Base-by-base conservation (phyloP, 2,888 invertebrate genomes). In the Torymus auratus region DNA sequence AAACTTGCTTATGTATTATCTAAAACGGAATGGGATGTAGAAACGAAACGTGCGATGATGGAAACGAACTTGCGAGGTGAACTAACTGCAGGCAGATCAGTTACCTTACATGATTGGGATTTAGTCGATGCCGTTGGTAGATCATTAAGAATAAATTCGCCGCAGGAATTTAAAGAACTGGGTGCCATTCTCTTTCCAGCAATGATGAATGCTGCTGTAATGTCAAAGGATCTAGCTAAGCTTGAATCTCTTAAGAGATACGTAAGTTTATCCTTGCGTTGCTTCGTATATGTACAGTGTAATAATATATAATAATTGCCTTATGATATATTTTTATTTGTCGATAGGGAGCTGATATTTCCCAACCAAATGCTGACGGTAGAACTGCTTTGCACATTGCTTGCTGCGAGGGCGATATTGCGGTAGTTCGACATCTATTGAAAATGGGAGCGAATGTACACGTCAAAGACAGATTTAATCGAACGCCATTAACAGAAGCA, bases 1-100 rank as follows among this genome's bases (percentile, higher is more conserved):
- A 99, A 99, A 90, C 92, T 99, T 1, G 94, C 96, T 0, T 99
- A 98, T 87, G 96, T 99, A 0, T 91, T 99, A 28, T 95, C 96
- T 0, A 96, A 97, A 88, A 92, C 92, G 5, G 94, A 95, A 68
- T 94, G 95, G 91, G 92, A 92, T 67, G 91, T 93, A 64, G 91
- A 94, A 50, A 92, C 93, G 72, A 96, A 96, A 87, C 93, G 94
- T 62, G 92, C 93, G 94, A 95, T 96, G 94, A 94, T 97, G 93
- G 92, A 93, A 83, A 93, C 93, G 0, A 96, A 95, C 88, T 92
- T 97, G 53, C 93, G 97, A 68, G 97, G 97, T 0, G 97, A 97
- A 90, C 89, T 97, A 84, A 96, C 96, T 0, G 89, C 92, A 0
- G 77, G 92, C 87, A 85, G 87, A 67, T 83, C 88, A 0, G 85